Percentiles rank a stretch among this genome's conserved stretches.
These are phyloP conservation scores for Eupeodes latifasciatus DNA, from an alignment of 2,888 invertebrate species.

Conservation along the genomic window DNA sequence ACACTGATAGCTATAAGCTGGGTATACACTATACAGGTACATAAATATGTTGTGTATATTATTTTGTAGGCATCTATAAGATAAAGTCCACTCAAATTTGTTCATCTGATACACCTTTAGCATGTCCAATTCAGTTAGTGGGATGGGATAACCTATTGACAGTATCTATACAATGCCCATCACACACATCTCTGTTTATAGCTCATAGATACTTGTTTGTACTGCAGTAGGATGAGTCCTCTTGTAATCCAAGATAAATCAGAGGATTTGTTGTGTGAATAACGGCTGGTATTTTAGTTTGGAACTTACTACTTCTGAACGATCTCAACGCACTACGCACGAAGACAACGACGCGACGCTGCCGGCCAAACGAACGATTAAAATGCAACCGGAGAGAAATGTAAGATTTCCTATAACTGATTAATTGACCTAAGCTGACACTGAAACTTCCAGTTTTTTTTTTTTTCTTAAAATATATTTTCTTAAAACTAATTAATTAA, in stretches of 20 bases:
- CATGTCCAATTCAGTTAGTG: slow-evolving; percentile 31
- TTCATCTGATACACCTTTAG: slow-evolving; percentile 4
- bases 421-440: slow-evolving; percentile 40
- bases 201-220: neutral
- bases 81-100: slow-evolving; percentile 21
- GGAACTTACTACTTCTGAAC: neutral
- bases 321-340: too few species aligned
- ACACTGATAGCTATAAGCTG: too few species aligned
- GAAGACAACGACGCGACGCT: too few species aligned
- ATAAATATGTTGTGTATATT: too few species aligned
- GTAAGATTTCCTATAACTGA: slow-evolving; percentile 33
- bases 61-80: too few species aligned
- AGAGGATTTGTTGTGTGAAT: slow-evolving; percentile 17
- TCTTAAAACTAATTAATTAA: slow-evolving; percentile 28
- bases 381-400: slow-evolving; percentile 22
- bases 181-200: neutral
- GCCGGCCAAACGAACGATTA: neutral
- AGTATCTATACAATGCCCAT: slow-evolving; percentile 10
- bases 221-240: slow-evolving; percentile 14
- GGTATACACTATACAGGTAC: too few species aligned
- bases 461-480: slow-evolving; percentile 1
- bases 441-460: slow-evolving; percentile 21
- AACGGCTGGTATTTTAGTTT: slow-evolving; percentile 8
- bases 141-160: slow-evolving; percentile 43
- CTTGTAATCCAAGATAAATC: slow-evolving; percentile 41